Evolutionary conservation across 2,797 vertebrate genomes (phyloP).

Genomic region (Chloroceryle inda): DNA sequence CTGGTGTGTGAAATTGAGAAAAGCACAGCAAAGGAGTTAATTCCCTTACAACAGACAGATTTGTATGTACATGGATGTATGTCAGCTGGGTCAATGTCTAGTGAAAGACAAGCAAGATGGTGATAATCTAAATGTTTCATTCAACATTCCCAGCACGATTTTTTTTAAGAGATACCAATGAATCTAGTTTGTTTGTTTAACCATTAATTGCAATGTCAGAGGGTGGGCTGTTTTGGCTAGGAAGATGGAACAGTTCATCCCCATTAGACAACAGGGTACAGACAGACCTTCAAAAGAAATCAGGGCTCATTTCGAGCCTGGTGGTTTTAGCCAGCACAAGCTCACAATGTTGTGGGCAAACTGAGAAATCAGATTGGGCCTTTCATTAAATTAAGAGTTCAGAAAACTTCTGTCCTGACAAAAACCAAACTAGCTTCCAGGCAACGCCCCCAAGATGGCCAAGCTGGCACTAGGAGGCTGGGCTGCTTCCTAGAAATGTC

Average conservation of each 20-base stretch:
- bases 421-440: not conserved
- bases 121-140: not conserved
- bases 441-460: not conserved
- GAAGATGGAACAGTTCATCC: not conserved
- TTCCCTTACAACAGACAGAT: not conserved
- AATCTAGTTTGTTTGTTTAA: not conserved
- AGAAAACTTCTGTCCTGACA: not conserved
- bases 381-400: not conserved
- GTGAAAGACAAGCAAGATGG: not conserved
- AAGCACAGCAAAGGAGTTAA: not conserved
- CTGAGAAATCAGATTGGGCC: not conserved
- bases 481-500: not conserved
- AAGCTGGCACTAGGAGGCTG: not conserved
- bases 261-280: not conserved
- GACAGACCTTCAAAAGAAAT: not conserved
- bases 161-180: not conserved
- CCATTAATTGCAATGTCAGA: not conserved
- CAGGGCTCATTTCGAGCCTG: not conserved
- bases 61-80: not conserved
- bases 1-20: not conserved
- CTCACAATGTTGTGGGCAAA: not conserved
- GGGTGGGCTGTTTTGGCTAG: not conserved
- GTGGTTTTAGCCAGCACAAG: not conserved
- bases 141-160: not conserved
- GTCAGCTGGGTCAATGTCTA: not conserved